phyloP scores from a whole-genome alignment of 2,797 vertebrate species.

The Paguma larvata region DNA sequence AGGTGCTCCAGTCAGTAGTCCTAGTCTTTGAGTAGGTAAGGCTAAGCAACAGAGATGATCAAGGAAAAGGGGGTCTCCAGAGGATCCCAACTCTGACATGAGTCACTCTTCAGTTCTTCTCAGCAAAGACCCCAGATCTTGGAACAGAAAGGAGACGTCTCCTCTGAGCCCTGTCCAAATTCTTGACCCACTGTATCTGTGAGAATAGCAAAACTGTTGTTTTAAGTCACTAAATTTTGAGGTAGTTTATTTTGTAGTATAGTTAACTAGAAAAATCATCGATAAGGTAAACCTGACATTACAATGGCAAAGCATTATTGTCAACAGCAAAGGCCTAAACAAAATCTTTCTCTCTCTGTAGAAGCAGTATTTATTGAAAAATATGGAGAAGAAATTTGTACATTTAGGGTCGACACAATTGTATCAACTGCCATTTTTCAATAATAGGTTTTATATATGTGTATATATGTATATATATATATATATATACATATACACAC shows the following conservation, averaged over 20 bases:
- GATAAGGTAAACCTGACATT: not conserved
- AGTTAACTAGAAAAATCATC: not conserved
- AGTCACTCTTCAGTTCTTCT: not conserved
- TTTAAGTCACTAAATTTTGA: not conserved
- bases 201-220: not conserved
- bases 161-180: not conserved
- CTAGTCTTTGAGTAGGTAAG: not conserved
- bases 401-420: not conserved
- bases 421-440: not conserved
- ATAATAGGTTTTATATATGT: not conserved
- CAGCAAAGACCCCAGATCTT: not conserved
- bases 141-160: not conserved
- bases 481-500: too few relatives aligned
- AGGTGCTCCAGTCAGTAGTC: not conserved
- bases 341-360: not conserved
- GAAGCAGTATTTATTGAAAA: not conserved
- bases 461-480: too few relatives aligned
- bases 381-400: not conserved
- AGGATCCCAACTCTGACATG: not conserved
- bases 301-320: not conserved
- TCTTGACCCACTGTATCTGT: not conserved
- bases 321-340: not conserved
- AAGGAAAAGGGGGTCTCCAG: not conserved
- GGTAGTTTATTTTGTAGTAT: not conserved
- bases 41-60: not conserved